Conservation (phyloP, 2,113 vertebrate genomes). For the Sialia sialis region DNA sequence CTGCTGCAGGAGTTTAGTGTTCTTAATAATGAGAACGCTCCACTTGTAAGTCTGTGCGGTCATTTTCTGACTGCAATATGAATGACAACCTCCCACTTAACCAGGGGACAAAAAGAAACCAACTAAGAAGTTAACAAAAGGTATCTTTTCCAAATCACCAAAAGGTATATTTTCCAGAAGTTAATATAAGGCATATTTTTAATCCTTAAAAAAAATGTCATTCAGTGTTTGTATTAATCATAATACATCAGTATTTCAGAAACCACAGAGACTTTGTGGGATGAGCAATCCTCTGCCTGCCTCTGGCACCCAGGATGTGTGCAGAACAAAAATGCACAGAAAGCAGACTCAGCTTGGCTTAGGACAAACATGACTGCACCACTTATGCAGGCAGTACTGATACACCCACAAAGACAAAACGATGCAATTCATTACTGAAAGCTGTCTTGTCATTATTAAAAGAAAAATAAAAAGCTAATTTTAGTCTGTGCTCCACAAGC, state of each 20-base stretch:
- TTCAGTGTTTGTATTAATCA: not conserved
- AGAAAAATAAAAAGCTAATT: not conserved
- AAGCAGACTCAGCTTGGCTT: not conserved
- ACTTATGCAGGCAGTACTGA: accelerated
- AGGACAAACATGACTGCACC: not conserved
- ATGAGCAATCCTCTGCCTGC: not conserved
- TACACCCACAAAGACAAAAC: not conserved
- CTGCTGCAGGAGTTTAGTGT: not conserved
- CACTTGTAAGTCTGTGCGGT: not conserved
- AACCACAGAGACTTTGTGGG: not conserved
- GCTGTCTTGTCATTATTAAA: not conserved
- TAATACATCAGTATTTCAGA: not conserved
- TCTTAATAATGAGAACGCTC: not conserved
- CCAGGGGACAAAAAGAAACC: not conserved
- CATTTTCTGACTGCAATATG: not conserved
- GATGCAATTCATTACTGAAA: not conserved
- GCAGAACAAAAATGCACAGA: not conserved
- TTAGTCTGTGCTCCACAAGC: not conserved
- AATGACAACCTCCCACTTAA: not conserved
- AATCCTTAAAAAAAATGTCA: not conserved
- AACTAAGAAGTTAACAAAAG: not conserved
- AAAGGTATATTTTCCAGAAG: not conserved
- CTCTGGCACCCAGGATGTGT: not conserved
- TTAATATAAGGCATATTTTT: not conserved
- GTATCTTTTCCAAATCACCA: not conserved